These are phyloP conservation scores for Pseudococcus longispinus DNA, from an alignment of 2,888 invertebrate species.

Conservation along the genomic window DNA sequence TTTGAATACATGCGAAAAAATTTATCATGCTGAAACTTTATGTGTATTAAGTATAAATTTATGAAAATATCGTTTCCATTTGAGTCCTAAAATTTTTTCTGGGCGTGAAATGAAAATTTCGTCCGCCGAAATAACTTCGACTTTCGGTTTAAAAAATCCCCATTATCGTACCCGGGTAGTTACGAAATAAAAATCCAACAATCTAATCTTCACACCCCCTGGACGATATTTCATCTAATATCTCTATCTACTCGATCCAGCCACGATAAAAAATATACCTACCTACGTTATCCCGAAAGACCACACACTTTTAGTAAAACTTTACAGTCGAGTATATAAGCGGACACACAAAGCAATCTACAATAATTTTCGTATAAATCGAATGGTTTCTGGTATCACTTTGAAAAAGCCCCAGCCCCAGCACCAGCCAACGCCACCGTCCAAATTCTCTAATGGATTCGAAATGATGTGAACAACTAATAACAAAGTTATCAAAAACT, in stretches of 20 bases:
- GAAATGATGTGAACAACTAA: constrained; percentile 24
- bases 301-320: background rate
- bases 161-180: background rate
- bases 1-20: no score
- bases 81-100: background rate
- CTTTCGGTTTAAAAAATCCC: background rate
- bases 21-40: no score
- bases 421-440: background rate
- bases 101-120: background rate
- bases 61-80: background rate
- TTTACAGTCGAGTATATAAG: background rate
- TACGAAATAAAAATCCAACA: background rate
- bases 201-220: background rate
- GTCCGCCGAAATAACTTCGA: background rate
- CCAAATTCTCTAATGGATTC: constrained; percentile 28
- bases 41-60: no score
- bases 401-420: background rate
- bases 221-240: background rate
- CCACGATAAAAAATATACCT: background rate
- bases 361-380: background rate
- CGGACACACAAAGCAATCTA: constrained; percentile 16
- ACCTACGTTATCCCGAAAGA: background rate
- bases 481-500: constrained; percentile 27
- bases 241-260: background rate
- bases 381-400: background rate